phyloP scores from a whole-genome alignment of 2,888 invertebrate genomes.

The Mechanitis messenoides region DNA sequence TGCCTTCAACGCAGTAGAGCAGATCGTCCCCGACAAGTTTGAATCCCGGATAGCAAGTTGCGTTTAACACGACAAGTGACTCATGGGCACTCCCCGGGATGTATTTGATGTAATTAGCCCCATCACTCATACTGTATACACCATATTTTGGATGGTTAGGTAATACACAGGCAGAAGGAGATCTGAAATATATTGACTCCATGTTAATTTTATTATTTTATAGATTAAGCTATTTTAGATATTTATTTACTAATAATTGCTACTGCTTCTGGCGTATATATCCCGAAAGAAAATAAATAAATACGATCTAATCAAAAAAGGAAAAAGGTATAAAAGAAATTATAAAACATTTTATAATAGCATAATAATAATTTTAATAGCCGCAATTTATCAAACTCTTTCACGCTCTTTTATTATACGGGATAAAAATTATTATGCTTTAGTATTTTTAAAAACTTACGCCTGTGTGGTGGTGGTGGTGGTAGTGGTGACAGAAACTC shows the following conservation, averaged over 20 bases:
- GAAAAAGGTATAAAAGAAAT: too few relatives aligned
- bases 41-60: constrained; percentile 47
- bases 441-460: constrained; percentile 43
- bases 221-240: too few relatives aligned
- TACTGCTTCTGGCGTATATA: too few relatives aligned
- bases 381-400: too few relatives aligned
- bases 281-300: too few relatives aligned
- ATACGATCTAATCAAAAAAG: too few relatives aligned
- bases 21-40: constrained; percentile 32
- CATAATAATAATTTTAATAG: too few relatives aligned
- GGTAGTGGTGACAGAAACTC: constrained; percentile 32
- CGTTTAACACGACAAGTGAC: constrained; percentile 40
- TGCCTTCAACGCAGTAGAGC: constrained; percentile 44
- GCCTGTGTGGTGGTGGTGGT: constrained; percentile 27
- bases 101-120: neutral
- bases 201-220: too few relatives aligned
- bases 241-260: too few relatives aligned
- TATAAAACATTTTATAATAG: too few relatives aligned
- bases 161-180: neutral
- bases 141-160: constrained; percentile 40
- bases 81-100: constrained; percentile 38
- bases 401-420: too few relatives aligned
- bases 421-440: too few relatives aligned
- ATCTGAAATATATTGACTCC: neutral
- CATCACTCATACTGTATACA: constrained; percentile 38